These are phyloP conservation scores for Drosophila kikkawai DNA, from an alignment of 1,140 invertebrate species.

Conservation along the genomic window DNA sequence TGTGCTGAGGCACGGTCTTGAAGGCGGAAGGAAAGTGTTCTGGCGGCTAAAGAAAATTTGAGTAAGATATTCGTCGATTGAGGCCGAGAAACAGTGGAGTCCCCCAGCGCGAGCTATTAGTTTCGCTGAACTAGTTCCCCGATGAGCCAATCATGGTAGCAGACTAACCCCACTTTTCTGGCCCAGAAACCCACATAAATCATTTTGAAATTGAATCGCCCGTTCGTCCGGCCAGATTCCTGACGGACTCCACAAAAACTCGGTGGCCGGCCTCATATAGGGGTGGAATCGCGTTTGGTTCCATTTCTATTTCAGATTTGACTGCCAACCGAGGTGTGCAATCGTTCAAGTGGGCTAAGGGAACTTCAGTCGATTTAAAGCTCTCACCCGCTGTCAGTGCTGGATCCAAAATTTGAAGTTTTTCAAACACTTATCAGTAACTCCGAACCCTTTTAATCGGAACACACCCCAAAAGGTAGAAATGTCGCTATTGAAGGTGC, in stretches of 20 bases:
- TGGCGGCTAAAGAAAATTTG: conserved; percentile 24
- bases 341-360: conserved; percentile 24
- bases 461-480: conserved; percentile 2
- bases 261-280: not conserved
- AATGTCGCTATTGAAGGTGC: conserved; percentile 43
- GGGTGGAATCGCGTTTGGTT: conserved; percentile 1
- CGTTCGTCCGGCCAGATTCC: conserved; percentile 16
- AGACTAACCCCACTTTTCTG: conserved; percentile 10
- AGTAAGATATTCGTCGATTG: conserved; percentile 32
- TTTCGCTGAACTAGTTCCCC: conserved; percentile 10
- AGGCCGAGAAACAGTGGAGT: not conserved
- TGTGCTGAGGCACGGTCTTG: conserved; percentile 10
- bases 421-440: conserved; percentile 1
- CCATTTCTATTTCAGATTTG: not conserved
- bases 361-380: conserved; percentile 18
- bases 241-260: conserved; percentile 17
- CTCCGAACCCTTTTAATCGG: not conserved
- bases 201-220: conserved; percentile 73
- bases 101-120: conserved; percentile 19
- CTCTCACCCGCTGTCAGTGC: conserved; percentile 34
- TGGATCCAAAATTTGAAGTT: conserved; percentile 14
- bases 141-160: conserved; percentile 20
- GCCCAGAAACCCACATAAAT: conserved; percentile 71
- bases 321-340: conserved; percentile 21
- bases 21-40: conserved; percentile 18